Evolutionary conservation across 2,888 invertebrate species (phyloP), one percentile per base, ranked within the genome.

Genomic region (Therioaphis trifolii): DNA sequence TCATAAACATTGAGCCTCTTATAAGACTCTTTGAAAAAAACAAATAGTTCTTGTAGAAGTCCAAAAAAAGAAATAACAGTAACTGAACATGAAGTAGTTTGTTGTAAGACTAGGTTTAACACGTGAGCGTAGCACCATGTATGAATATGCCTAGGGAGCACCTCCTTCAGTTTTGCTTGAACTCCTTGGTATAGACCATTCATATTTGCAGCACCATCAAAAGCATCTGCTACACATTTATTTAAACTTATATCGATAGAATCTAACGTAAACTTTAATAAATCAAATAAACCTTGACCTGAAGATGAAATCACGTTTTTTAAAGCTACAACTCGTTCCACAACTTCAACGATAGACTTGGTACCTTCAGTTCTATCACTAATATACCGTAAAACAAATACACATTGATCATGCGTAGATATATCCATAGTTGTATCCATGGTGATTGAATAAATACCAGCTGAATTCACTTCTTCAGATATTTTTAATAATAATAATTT

Each of bases 181-280:
- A 78, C 46, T 21, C 68, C 55, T n/a, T 52, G 4, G 40, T 80
- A 80, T 24, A 61, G 55, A 4, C 82, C 82, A 24, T 46, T 55
- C 82, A 72, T 82, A 58, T 82, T 82, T 0, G 72, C 72, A 40
- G 72, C 82, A 35, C 74, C 66, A 35, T 82, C 82, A 58, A 72
- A 74, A 40, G 61, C 40, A 14, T 74, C 49, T 46, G 61, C 74
- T 4, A 82, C 21, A 49, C 74, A 82, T 18, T 74, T 74, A 29
- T 74, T 12, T n/a, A 82, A 35, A 12, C 29, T 15, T 63, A 24
- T 21, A 63, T 52, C n/a, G 29, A 49, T 79, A 52, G 35, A 68
- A 52, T n/a, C 15, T 71, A 71, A 61, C 15, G 61, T 74, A 21
- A 12, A 29, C 27, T 52, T 77, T 21, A 66, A 77, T 46, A 66